Evolutionary conservation across 2,888 invertebrate species (phyloP).

Genomic region (Microplitis deprimator): DNA sequence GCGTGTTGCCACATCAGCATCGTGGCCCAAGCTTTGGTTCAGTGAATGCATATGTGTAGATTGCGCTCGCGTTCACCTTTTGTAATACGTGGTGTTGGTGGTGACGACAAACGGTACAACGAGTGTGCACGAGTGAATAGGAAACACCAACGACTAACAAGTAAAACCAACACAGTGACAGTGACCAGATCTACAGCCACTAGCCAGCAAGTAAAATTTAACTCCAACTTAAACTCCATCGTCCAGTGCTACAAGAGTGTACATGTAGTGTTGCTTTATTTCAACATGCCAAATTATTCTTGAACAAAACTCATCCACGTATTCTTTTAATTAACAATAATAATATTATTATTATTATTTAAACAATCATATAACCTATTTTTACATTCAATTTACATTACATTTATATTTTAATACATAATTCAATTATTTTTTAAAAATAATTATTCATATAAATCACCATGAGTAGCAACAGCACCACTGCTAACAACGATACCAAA

Average conservation of each 20-base stretch:
- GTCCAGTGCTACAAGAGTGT: not conserved
- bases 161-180: too few relatives aligned
- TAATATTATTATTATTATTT: not conserved
- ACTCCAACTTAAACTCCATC: not conserved
- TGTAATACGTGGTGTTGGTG: constrained; percentile 57
- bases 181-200: too few relatives aligned
- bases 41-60: constrained; percentile 58
- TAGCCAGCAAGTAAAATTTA: too few relatives aligned
- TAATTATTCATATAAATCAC: constrained; percentile 34
- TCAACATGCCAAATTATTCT: constrained; percentile 61
- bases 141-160: not conserved
- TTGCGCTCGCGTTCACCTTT: constrained; percentile 63
- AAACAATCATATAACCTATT: not conserved
- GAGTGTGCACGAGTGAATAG: constrained; percentile 31
- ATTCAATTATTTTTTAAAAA: constrained; percentile 4
- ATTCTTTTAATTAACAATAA: not conserved
- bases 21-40: constrained; percentile 61
- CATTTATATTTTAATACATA: constrained; percentile 19
- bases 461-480: constrained; percentile 54
- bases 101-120: constrained; percentile 45
- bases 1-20: constrained; percentile 71
- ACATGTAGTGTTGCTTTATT: constrained; percentile 32
- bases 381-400: not conserved
- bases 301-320: constrained; percentile 44
- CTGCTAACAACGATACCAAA: constrained; percentile 70